Conservation (phyloP, 2,113 vertebrate genomes). For the Grammomys dolichurus region DNA sequence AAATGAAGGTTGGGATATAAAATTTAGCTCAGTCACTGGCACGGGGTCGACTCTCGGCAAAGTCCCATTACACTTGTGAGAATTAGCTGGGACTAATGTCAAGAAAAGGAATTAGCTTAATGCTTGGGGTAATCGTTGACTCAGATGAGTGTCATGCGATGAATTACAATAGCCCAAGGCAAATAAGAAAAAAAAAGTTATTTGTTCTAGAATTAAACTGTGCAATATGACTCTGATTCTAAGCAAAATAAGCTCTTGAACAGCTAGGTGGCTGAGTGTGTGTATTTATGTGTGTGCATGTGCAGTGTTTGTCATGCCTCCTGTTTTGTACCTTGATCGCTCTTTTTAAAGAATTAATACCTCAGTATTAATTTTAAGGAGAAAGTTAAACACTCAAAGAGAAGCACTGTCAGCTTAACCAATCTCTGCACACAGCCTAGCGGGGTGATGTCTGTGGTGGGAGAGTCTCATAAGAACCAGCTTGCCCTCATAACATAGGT, state of each 20-base stretch:
- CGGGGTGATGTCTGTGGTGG: no score
- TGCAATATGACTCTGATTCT: neutral
- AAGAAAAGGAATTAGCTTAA: conserved; percentile 54
- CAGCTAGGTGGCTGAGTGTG: neutral
- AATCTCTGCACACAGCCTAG: neutral
- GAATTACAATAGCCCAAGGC: conserved; percentile 13
- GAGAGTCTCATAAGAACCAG: neutral
- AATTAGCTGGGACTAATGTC: conserved; percentile 15
- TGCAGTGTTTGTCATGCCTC: neutral
- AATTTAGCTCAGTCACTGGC: conserved; percentile 12
- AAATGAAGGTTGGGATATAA: conserved; percentile 59
- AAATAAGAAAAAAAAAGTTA: conserved; percentile 32
- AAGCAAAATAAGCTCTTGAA: conserved; percentile 14
- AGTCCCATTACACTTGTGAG: neutral
- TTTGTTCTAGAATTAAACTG: conserved; percentile 57
- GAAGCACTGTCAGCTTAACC: neutral
- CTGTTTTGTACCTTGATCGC: neutral
- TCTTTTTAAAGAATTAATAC: neutral
- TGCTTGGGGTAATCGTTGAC: neutral
- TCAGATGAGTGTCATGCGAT: conserved; percentile 8
- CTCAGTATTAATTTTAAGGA: conserved; percentile 47
- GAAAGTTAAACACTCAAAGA: conserved; percentile 54
- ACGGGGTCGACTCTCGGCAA: neutral
- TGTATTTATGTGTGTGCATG: neutral
- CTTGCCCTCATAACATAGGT: neutral